Base-by-base conservation (phyloP, 2,797 vertebrate genomes). In the Melanotaenia boesemani region DNA sequence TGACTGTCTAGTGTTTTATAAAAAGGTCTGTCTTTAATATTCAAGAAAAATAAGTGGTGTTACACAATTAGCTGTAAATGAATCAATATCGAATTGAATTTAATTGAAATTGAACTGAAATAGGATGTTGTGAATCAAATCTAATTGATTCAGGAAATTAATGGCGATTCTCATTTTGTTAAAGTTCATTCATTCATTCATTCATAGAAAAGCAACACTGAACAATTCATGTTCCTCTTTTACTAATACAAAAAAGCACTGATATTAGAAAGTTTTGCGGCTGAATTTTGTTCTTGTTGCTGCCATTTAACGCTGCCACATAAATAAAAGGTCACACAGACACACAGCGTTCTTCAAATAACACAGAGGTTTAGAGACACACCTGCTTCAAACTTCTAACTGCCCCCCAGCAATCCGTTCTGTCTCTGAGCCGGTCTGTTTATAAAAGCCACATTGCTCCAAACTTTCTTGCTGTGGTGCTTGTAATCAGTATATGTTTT, bases 351-450 rank as follows among this genome's bases (percentile, higher is more conserved):
- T 52, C 67, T 41, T 44, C 39, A 77, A 83, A 80, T 78, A 65
- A 72, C 69, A 59, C 63, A 63, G 30, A 72, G 67, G 11, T 32
- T 71, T 26, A 62, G 20, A 61, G 64, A 73, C 75, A 80, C 77
- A 86, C 67, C 79, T 85, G 76, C 70, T 86, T 84, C 37, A 12
- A 61, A 74, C 67, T 59, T 71, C 63, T 72, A 84, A 74, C 41
- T 71, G 36, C 36, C 34, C 18, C 75, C 70, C 60, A 11, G 46
- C 81, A 64, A 81, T 79, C 44, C 73, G 78, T 67, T 70, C 72
- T 71, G 59, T 44, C 46, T 66, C 67, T 22, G 30, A n/a, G 55
- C 30, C 6, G 5, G 32, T 68, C 57, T 41, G 37, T 58, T 64
- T 24, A 56, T 46, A 71, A 24, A 30, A 70, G 50, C 54, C 62